Evolutionary conservation across 2,797 vertebrate species (phyloP).

Genomic region (Enteromius viviparus): DNA sequence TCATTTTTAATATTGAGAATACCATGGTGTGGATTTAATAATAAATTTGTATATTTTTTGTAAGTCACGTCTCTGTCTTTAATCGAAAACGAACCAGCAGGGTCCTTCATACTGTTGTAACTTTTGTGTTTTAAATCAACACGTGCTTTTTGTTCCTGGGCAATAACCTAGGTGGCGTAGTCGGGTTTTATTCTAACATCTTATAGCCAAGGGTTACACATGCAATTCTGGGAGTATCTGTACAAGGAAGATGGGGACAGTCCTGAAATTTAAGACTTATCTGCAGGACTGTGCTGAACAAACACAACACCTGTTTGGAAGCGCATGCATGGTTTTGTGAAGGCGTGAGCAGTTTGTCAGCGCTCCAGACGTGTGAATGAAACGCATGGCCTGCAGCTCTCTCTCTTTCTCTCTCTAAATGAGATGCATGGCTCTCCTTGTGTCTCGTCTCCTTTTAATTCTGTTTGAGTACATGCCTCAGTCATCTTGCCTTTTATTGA

Average conservation of each 20-base stretch:
- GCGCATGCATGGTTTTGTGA: neutral
- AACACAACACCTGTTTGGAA: neutral
- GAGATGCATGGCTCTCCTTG: slow-evolving; percentile 68
- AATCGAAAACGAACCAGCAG: too few species aligned
- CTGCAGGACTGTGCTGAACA: neutral
- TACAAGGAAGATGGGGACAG: neutral
- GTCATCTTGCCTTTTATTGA: slow-evolving; percentile 98
- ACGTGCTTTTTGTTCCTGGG: too few species aligned
- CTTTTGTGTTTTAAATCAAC: too few species aligned
- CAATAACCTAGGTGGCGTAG: too few species aligned
- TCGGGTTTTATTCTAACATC: too few species aligned
- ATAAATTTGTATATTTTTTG: too few species aligned
- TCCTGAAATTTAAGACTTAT: neutral
- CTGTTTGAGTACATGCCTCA: slow-evolving; percentile 96
- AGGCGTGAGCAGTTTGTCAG: slow-evolving; percentile 54
- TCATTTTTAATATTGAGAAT: too few species aligned
- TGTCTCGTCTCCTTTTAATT: slow-evolving; percentile 83
- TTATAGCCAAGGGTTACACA: too few species aligned
- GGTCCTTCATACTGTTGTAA: too few species aligned
- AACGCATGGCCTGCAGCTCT: slow-evolving; percentile 57
- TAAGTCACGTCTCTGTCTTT: too few species aligned
- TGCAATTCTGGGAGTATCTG: neutral
- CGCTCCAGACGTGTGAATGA: slow-evolving; percentile 64
- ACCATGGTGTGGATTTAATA: too few species aligned
- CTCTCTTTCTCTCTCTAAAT: slow-evolving; percentile 70